phyloP scores from a whole-genome alignment of 2,113 vertebrate genomes.

The Macroglossus sobrinus region DNA sequence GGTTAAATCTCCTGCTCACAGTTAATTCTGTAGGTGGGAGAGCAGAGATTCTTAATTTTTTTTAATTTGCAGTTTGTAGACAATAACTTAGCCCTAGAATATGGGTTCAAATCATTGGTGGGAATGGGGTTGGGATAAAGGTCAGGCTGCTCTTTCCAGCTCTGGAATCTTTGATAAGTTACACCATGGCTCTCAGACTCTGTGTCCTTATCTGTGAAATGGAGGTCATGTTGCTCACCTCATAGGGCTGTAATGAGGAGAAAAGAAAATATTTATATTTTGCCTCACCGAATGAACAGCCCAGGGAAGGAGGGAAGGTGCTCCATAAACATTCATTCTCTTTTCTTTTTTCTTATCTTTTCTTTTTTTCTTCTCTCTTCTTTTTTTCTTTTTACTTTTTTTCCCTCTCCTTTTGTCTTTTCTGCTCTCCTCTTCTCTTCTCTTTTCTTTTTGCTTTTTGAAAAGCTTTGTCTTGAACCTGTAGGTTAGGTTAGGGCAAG shows the following conservation, averaged over 20 bases:
- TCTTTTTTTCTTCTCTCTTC: background rate
- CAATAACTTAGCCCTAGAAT: background rate
- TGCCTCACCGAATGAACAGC: background rate
- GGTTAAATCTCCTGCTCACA: background rate
- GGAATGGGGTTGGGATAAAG: background rate
- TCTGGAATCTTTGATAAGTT: background rate
- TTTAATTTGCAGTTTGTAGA: background rate
- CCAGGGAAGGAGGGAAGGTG: background rate
- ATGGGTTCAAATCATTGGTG: background rate
- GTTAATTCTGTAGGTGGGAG: background rate
- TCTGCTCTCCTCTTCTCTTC: no score
- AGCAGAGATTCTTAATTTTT: background rate
- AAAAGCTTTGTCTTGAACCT: background rate
- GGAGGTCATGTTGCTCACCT: background rate
- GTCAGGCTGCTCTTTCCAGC: background rate
- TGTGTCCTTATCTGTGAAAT: background rate
- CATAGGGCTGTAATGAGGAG: background rate
- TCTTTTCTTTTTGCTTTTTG: background rate
- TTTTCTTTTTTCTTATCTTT: no score
- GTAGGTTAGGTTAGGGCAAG: background rate
- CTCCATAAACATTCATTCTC: background rate
- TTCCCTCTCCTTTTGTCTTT: no score
- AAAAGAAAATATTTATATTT: background rate
- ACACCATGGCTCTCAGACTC: background rate
- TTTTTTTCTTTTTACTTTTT: background rate